Base-by-base conservation (phyloP, 92 coral and sea anemone species). In the Siderastrea radians region DNA sequence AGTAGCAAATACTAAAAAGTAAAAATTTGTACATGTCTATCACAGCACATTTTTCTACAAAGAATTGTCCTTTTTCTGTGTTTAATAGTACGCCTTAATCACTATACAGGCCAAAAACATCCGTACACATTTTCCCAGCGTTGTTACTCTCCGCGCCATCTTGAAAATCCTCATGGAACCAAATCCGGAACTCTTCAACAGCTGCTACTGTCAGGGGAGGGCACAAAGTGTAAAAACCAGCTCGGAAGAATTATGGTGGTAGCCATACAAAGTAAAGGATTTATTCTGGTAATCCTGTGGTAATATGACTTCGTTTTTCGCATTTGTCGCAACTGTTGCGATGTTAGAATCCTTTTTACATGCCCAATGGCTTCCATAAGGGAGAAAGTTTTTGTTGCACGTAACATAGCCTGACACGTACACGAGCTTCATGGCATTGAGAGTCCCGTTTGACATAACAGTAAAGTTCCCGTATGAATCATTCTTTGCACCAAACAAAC, bases 401-500 rank as follows among this genome's bases (percentile, higher is more conserved):
- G 49, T 38, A 12, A 66, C 48, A 3, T 66, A 5, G 2, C 49
- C 48, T 14, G 49, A 66, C 47, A 26, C 3, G 7, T 66, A 44
- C 38, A 77, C 68, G 52, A 77, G 9, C 54, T 43, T n/a, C 66
- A 81, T 54, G 2, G 67, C 69, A 48, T 54, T 6, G 65, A 44
- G 38, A 26, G 38, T 26, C 0, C 38, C 38, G 38, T 26, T 26
- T 26, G 38, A 26, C 38, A 26, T 26, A 26, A 26, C 38, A 26
- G 38, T 26, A 26, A 26, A 26, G 38, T 26, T 26, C 2, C 84
- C 84, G 44, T 50, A 80, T 19, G 52, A 10, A 19, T 80, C 16
- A 8, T 80, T 38, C 7, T 75, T 52, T 0, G 84, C 84, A 12
- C 84, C 84, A 67, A 80, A 52, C 84, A 80, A 13, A 66, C 75